Percentiles rank a stretch among this genome's conserved stretches.
These are phyloP conservation scores for Podargus strigoides DNA, from an alignment of 2,797 vertebrate genomes.

Conservation along the genomic window DNA sequence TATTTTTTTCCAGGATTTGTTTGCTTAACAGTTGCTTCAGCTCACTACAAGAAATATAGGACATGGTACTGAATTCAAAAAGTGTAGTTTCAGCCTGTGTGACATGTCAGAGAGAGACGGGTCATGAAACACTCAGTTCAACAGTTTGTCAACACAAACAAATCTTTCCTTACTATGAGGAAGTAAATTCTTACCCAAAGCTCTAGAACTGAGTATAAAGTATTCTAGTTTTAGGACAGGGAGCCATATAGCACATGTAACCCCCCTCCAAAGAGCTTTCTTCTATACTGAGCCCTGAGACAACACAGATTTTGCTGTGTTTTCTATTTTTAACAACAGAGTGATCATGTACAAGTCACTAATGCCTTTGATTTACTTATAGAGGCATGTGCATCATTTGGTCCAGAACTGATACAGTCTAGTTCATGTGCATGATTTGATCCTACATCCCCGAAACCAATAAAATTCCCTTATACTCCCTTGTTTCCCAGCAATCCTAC, in stretches of 20 bases:
- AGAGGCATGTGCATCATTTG: background rate
- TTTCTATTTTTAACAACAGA: background rate
- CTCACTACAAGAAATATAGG: background rate
- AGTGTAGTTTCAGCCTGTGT: background rate
- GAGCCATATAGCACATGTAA: background rate
- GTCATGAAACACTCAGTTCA: background rate
- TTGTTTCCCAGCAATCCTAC: background rate
- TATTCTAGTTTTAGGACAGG: background rate
- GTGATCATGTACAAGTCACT: background rate
- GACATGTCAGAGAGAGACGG: background rate
- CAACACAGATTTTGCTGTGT: background rate
- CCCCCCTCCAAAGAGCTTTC: background rate
- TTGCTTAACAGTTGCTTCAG: background rate
- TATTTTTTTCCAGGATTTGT: background rate
- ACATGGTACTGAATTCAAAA: background rate
- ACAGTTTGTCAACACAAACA: background rate
- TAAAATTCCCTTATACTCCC: background rate
- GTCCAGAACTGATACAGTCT: background rate
- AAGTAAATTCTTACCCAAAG: background rate
- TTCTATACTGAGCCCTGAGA: background rate
- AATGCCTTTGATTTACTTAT: background rate
- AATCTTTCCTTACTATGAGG: background rate
- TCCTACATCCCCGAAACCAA: background rate
- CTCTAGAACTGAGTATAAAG: background rate
- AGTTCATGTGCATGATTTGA: background rate